These are phyloP conservation scores for Coelopa frigida DNA, from an alignment of 1,140 invertebrate genomes.

Conservation along the genomic window DNA sequence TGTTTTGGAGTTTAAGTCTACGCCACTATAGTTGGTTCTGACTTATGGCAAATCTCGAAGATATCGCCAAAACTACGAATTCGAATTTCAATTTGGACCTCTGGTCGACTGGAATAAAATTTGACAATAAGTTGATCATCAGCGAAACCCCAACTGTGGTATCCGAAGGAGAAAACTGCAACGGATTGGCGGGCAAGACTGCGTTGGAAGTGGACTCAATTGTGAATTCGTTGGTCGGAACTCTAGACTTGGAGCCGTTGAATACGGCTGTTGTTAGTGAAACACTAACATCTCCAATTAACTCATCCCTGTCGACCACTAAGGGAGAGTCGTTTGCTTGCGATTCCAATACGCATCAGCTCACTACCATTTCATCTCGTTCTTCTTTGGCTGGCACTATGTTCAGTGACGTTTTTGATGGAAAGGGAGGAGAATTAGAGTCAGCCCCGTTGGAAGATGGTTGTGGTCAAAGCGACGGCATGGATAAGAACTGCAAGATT, in stretches of 20 bases:
- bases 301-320: too few relatives aligned
- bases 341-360: too few relatives aligned
- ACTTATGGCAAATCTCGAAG: background rate
- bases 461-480: constrained; percentile 15
- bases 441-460: constrained; percentile 29
- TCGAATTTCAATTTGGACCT: too few relatives aligned
- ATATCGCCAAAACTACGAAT: background rate
- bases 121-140: too few relatives aligned
- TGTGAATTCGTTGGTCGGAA: constrained; percentile 11
- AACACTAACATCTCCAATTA: too few relatives aligned
- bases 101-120: too few relatives aligned
- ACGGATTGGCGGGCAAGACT: too few relatives aligned
- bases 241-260: constrained; percentile 3
- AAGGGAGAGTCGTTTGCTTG: too few relatives aligned
- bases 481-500: constrained; percentile 40
- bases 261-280: too few relatives aligned
- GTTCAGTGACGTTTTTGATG: constrained; percentile 17
- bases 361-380: constrained; percentile 13
- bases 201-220: constrained; percentile 11
- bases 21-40: background rate
- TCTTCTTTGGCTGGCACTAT: constrained; percentile 13
- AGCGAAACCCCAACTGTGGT: too few relatives aligned
- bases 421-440: constrained; percentile 26
- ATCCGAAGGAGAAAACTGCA: too few relatives aligned
- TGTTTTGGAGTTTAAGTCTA: too few relatives aligned